Evolutionary conservation across 2,113 vertebrate genomes (phyloP), one percentile per base, ranked within the genome.

Genomic region (Sapajus apella): DNA sequence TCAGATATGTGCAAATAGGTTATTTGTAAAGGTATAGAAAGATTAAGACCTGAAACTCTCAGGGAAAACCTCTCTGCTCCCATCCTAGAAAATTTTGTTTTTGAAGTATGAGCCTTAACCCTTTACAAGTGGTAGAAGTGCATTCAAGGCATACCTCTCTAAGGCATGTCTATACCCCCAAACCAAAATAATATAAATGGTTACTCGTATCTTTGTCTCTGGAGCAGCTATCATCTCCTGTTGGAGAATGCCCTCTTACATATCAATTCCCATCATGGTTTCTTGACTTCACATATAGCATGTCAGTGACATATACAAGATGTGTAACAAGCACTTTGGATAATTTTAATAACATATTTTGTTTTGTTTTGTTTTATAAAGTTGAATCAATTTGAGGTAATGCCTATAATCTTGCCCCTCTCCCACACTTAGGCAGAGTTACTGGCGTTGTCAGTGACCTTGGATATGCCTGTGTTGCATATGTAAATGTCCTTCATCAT

Each of bases 111-210:
- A 4, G 16, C n/a, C 5, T 43, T 32, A 82, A 66, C 17, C 23
- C 16, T 12, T 87, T 81, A 58, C 3, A 91, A 47, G 35, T 32
- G 2, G 3, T 93, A 18, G 11, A 52, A 94, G 12, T 43, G 14
- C 37, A 70, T 77, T 27, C 6, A 96, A 76, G 35, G 70, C 58
- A 18, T 20, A 37, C 23, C 37, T 90, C 17, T 85, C 10, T 80
- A 92, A 64, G n/a, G 40, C 40, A 55, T 52, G 2, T 83, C n/a
- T 77, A 45, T 35, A 84, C 21, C 17, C 40, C 17, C 6, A 83
- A 95, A 87, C 7, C 23, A 83, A 96, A 61, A 94, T 73, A 77
- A 87, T 87, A 47, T 83, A 86, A 92, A 79, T 82, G 25, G 11
- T 37, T 37, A 47, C 6, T 77, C 2, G 12, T 86, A 40, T 77